Evolutionary conservation across 2,113 vertebrate species (phyloP).

Genomic region (Psilopogon haemacephalus): DNA sequence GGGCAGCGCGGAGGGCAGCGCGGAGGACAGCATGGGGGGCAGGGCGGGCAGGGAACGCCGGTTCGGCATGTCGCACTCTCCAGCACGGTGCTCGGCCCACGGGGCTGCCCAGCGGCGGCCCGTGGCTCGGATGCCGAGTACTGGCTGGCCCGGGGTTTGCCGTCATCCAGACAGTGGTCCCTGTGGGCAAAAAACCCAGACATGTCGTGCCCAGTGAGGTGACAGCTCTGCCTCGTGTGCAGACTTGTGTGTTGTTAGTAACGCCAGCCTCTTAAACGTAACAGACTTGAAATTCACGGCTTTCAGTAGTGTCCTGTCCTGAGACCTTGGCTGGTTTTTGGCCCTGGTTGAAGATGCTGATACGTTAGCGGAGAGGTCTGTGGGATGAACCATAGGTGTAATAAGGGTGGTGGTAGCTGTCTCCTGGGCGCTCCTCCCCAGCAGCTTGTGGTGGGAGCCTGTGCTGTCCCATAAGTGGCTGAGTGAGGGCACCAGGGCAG

Average conservation of each 20-base stretch:
- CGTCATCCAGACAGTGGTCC: not conserved
- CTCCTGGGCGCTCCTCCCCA: rapidly evolving
- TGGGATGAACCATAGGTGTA: not conserved
- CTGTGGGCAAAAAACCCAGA: not conserved
- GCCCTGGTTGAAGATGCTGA: not conserved
- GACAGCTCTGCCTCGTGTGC: not conserved
- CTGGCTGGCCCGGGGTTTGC: not conserved
- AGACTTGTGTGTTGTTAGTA: not conserved
- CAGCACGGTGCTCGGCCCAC: not conserved
- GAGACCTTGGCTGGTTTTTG: not conserved
- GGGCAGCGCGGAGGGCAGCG: not conserved
- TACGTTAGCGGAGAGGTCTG: not conserved
- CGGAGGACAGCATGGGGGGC: not conserved
- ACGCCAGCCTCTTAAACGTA: not conserved
- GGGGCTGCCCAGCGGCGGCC: not conserved
- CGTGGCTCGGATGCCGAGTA: rapidly evolving
- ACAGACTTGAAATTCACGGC: not conserved
- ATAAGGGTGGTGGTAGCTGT: not conserved
- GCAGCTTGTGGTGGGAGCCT: not conserved
- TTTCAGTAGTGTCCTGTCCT: not conserved
- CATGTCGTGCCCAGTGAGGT: not conserved
- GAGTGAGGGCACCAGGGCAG: not conserved
- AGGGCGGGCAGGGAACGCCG: not conserved
- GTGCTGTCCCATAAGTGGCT: rapidly evolving
- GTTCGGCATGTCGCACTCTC: not conserved